phyloP scores from a whole-genome alignment of 2,113 vertebrate genomes.

The Galbula dea region DNA sequence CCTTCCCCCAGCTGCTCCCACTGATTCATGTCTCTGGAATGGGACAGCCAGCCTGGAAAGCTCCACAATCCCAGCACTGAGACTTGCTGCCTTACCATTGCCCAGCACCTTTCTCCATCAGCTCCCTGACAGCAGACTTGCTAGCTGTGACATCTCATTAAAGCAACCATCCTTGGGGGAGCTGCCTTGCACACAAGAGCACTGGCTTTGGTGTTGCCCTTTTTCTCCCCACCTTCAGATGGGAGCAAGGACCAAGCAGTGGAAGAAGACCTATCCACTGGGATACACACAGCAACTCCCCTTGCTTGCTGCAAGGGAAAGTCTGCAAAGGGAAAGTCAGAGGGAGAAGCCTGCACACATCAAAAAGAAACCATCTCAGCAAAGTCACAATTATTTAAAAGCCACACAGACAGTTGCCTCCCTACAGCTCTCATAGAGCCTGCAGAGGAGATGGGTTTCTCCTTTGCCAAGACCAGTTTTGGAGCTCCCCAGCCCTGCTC shows the following conservation, averaged over 20 bases:
- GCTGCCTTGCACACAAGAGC: background rate
- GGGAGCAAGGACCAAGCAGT: background rate
- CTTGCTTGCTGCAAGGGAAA: background rate
- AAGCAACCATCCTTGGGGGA: background rate
- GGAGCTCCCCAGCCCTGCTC: background rate
- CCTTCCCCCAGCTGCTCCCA: background rate
- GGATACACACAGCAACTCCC: background rate
- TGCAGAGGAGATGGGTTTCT: background rate
- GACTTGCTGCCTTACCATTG: background rate
- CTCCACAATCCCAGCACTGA: fast-evolving
- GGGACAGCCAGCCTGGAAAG: background rate
- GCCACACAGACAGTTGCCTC: background rate
- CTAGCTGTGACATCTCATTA: conserved; percentile 10
- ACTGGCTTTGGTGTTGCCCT: background rate
- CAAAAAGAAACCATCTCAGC: conserved; percentile 24
- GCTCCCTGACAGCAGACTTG: background rate
- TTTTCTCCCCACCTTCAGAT: background rate
- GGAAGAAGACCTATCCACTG: background rate
- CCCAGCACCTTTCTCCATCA: background rate
- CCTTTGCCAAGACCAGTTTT: background rate
- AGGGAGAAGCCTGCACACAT: background rate
- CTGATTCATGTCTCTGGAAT: background rate
- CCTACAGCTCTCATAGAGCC: background rate
- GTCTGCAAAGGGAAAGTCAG: background rate
- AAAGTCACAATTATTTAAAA: conserved; percentile 8